A percentile compares a stretch with the other conserved stretches of the same genome.
Conservation (phyloP, 2,888 invertebrate species). For the Gandaritis pyraliata region DNA sequence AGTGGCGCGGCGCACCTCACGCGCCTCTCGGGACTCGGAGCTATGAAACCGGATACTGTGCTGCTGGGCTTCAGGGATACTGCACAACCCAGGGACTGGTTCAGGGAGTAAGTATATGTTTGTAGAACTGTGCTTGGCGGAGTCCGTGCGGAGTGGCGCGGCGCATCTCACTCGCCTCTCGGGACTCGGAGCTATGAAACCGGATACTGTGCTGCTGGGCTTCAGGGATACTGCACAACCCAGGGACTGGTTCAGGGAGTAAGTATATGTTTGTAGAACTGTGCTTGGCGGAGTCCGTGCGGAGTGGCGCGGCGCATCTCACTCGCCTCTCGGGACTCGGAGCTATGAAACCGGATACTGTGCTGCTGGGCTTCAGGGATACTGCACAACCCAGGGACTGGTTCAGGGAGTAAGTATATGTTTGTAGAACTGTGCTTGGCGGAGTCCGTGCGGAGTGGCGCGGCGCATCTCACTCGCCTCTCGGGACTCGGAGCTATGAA, state of each 20-base stretch:
- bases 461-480: constrained; percentile 95
- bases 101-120: constrained; percentile 84
- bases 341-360: constrained; percentile 99
- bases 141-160: constrained; percentile 93
- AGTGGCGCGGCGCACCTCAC: constrained; percentile 97
- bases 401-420: constrained; percentile 86
- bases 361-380: constrained; percentile 97
- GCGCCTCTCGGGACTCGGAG: constrained; percentile 96
- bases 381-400: constrained; percentile 90
- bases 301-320: constrained; percentile 96
- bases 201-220: constrained; percentile 97
- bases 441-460: constrained; percentile 92
- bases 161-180: constrained; percentile 95
- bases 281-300: constrained; percentile 92
- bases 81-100: constrained; percentile 90
- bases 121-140: constrained; percentile 95
- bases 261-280: constrained; percentile 88
- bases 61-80: constrained; percentile 96
- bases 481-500: constrained; percentile 99
- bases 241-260: constrained; percentile 91
- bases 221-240: constrained; percentile 93
- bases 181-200: constrained; percentile 99
- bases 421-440: constrained; percentile 95
- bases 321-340: constrained; percentile 97
- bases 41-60: constrained; percentile 99